Conservation (phyloP, 1,140 invertebrate species). For the Drosophila grimshawi region DNA sequence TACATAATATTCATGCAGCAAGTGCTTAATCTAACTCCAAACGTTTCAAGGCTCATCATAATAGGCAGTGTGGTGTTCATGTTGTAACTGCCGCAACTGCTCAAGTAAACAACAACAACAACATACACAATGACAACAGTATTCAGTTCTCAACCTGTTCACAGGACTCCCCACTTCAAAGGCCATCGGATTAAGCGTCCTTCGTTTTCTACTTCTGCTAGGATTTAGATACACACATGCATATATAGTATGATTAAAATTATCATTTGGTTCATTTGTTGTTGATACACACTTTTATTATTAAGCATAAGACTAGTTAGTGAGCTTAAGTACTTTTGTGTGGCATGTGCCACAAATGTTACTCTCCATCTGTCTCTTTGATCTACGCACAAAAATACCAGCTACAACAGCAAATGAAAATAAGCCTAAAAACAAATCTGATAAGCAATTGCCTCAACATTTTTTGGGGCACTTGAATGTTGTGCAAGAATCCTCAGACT, state of each 20-base stretch:
- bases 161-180: slow-evolving; percentile 9
- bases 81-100: slow-evolving; percentile 10
- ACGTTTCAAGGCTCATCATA: background rate
- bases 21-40: background rate
- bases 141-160: background rate
- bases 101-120: slow-evolving; percentile 2
- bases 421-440: no score
- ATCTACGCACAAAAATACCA: no score
- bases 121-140: no score
- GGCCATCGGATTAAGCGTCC: slow-evolving; percentile 2
- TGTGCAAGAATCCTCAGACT: no score
- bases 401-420: no score
- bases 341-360: no score
- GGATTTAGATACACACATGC: background rate
- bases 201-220: slow-evolving; percentile 1
- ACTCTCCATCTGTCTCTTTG: no score
- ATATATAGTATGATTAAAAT: slow-evolving; percentile 1
- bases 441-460: no score
- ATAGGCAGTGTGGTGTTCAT: background rate
- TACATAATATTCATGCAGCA: no score
- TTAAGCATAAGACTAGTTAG: background rate
- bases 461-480: no score
- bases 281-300: background rate
- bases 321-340: background rate
- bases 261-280: background rate